A percentile compares a stretch with the other conserved stretches of the same genome.
Conservation (phyloP, 2,113 vertebrate species). For the human (Homo sapiens) region GRCh38 chr5:109323501-109324000, state of each 20-base stretch:
- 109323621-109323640: slow-evolving; percentile 35
- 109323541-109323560: not conserved
- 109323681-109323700: not conserved
- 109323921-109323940: not conserved
- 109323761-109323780: slow-evolving; percentile 14
- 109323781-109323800: slow-evolving; percentile 40
- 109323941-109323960: not conserved
- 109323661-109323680: slow-evolving; percentile 46
- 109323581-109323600: not conserved
- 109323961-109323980: not conserved
- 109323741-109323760: slow-evolving; percentile 19
- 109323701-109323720: not conserved
- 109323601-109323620: slow-evolving; percentile 42
- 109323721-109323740: slow-evolving; percentile 37
- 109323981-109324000: not conserved
- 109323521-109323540: not conserved
- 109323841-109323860: not conserved
- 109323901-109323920: not conserved
- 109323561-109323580: not conserved
- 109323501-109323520: fast-evolving
- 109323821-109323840: not conserved
- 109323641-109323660: slow-evolving; percentile 14
- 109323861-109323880: not conserved
- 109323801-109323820: slow-evolving; percentile 5
- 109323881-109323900: not conserved